Percentiles rank a stretch among this genome's conserved stretches.
These are phyloP conservation scores for Podarcis lilfordi DNA, from an alignment of 2,797 vertebrate genomes.

Conservation along the genomic window DNA sequence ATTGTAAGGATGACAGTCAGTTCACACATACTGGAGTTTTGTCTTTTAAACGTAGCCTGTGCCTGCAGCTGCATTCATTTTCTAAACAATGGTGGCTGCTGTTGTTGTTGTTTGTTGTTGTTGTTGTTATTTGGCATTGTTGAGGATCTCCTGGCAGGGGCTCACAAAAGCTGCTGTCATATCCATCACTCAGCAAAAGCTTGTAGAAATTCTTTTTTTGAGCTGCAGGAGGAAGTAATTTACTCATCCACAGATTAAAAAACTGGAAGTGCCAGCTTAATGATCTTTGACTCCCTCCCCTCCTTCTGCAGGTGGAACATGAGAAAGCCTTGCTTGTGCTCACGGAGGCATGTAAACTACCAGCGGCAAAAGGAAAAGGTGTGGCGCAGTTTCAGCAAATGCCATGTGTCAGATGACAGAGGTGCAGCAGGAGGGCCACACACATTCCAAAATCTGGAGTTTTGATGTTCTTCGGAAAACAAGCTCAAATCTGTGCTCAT, in stretches of 20 bases:
- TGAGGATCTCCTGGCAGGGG: slow-evolving; percentile 62
- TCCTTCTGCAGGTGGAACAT: slow-evolving; percentile 17
- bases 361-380: background rate
- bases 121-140: slow-evolving; percentile 62
- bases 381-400: slow-evolving; percentile 2
- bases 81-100: slow-evolving; percentile 13
- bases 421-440: slow-evolving; percentile 21
- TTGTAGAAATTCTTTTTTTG: slow-evolving; percentile 63
- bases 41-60: slow-evolving; percentile 37
- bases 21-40: slow-evolving; percentile 29
- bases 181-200: slow-evolving; percentile 60
- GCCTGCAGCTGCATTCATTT: slow-evolving; percentile 44
- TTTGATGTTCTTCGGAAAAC: background rate
- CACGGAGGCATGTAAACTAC: slow-evolving; percentile 19
- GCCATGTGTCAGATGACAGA: background rate
- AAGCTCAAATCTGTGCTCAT: background rate
- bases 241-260: slow-evolving; percentile 68
- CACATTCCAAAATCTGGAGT: slow-evolving; percentile 1
- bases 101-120: background rate
- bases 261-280: slow-evolving; percentile 55
- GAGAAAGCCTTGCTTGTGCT: slow-evolving; percentile 28
- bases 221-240: slow-evolving; percentile 66
- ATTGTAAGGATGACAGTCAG: slow-evolving; percentile 7
- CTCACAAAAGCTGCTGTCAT: slow-evolving; percentile 57
- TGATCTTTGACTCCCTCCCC: slow-evolving; percentile 57